phyloP scores from a whole-genome alignment of 2,888 invertebrate genomes.

The Ectemnius cavifrons region DNA sequence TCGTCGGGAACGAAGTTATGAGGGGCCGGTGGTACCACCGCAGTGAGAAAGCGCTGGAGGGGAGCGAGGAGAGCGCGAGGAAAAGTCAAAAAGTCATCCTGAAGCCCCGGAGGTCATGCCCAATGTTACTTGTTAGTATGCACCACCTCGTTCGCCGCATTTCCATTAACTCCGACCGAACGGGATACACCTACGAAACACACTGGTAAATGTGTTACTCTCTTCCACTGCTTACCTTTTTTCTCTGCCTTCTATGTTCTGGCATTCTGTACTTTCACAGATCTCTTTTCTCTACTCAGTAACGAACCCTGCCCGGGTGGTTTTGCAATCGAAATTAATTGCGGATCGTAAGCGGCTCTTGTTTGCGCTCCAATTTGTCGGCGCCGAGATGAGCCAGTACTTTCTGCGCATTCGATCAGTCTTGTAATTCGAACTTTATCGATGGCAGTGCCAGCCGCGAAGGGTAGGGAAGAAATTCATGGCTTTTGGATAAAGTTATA shows the following conservation, averaged over 20 bases:
- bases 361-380: no score
- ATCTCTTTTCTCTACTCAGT: not conserved
- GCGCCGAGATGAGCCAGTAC: not conserved
- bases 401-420: not conserved
- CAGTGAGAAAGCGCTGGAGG: conserved; percentile 13
- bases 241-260: not conserved
- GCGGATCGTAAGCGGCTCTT: not conserved
- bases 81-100: conserved; percentile 50
- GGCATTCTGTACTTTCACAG: not conserved
- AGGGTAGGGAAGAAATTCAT: conserved; percentile 31
- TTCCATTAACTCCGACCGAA: conserved; percentile 46
- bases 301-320: not conserved
- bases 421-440: conserved; percentile 21
- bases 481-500: conserved; percentile 56
- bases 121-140: conserved; percentile 38
- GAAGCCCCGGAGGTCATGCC: conserved; percentile 27
- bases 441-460: conserved; percentile 3
- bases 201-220: conserved; percentile 27
- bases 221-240: not conserved
- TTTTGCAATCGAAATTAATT: not conserved
- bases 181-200: conserved; percentile 34
- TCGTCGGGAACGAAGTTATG: conserved; percentile 51
- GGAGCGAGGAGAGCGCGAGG: conserved; percentile 27
- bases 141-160: conserved; percentile 41
- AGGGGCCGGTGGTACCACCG: conserved; percentile 24